These are phyloP conservation scores for Esox lucius DNA, from an alignment of 2,797 vertebrate genomes.

Conservation along the genomic window DNA sequence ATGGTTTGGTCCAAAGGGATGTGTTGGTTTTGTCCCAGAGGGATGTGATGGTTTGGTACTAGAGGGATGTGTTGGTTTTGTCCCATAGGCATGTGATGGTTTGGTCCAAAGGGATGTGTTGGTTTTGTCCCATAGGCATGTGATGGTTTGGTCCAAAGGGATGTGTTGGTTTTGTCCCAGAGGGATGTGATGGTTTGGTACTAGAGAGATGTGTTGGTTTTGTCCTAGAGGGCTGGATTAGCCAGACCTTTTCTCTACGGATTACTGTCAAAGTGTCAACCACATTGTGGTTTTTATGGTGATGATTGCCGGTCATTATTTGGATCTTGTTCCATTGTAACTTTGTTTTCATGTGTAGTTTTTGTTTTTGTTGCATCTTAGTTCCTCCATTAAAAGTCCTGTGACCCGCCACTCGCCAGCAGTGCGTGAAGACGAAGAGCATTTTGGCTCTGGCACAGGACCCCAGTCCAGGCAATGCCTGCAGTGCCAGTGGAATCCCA, in stretches of 20 bases:
- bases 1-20: constrained; percentile 3
- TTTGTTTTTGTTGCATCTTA: not conserved
- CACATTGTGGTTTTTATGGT: constrained; percentile 41
- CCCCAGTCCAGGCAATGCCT: no score
- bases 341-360: not conserved
- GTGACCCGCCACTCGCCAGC: no score
- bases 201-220: no score
- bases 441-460: no score
- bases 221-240: not conserved
- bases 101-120: constrained; percentile 71
- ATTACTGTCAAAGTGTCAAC: not conserved
- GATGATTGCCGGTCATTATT: constrained; percentile 21
- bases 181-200: not conserved
- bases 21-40: not conserved
- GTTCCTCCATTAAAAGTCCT: no score
- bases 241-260: not conserved
- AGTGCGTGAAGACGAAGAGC: no score
- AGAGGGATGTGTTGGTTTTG: not conserved
- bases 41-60: not conserved
- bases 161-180: no score
- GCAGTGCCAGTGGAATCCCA: no score
- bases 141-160: constrained; percentile 53
- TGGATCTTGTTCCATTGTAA: no score
- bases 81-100: constrained; percentile 58
- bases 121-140: constrained; percentile 46